Conservation (phyloP, 2,888 invertebrate genomes). For the Ophraella communa region DNA sequence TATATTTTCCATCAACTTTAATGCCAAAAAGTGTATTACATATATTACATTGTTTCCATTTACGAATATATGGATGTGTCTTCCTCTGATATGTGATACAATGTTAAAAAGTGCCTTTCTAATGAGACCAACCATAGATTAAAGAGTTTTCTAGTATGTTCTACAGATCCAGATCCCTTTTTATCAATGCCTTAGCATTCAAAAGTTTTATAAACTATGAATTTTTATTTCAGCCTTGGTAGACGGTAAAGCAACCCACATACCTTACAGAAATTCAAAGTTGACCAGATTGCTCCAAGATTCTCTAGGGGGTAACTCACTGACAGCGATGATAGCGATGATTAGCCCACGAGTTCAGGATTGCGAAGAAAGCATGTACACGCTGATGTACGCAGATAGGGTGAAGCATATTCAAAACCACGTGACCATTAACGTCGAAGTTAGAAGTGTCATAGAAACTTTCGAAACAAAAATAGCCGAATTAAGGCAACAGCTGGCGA, state of each 20-base stretch:
- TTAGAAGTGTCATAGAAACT: conserved; percentile 82
- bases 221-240: conserved; percentile 70
- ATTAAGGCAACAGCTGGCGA: conserved; percentile 72
- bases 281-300: conserved; percentile 93
- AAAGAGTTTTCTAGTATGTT: no score
- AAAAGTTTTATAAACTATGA: not conserved
- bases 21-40: no score
- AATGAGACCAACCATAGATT: no score
- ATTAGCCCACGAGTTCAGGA: conserved; percentile 91
- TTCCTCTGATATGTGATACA: no score
- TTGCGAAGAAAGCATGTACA: conserved; percentile 94
- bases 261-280: conserved; percentile 97
- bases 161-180: no score
- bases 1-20: no score
- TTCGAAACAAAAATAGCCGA: conserved; percentile 82
- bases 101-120: no score
- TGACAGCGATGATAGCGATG: conserved; percentile 93
- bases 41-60: no score
- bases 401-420: conserved; percentile 95
- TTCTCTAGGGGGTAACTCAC: conserved; percentile 92
- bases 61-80: no score
- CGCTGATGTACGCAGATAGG: conserved; percentile 91
- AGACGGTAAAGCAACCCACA: conserved; percentile 92
- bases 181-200: no score
- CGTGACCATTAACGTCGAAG: conserved; percentile 93